These are phyloP conservation scores for Vesta saturnalis DNA, from an alignment of 2,888 invertebrate genomes.

Conservation along the genomic window DNA sequence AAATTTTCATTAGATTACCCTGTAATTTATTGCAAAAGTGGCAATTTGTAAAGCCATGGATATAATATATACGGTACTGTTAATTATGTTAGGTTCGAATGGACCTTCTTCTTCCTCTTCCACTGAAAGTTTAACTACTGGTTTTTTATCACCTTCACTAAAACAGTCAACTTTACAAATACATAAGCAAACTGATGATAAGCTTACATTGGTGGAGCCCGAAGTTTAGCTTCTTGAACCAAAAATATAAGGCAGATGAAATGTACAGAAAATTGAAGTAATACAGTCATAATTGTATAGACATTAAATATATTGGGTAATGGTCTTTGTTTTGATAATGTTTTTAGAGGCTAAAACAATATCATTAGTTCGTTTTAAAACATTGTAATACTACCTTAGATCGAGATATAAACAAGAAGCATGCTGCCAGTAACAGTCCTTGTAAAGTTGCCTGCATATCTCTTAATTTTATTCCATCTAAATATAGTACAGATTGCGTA, in stretches of 20 bases:
- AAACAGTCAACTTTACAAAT: not conserved
- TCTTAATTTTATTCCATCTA: slow-evolving; percentile 97
- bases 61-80: slow-evolving; percentile 98
- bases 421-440: slow-evolving; percentile 93
- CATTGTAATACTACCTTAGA: slow-evolving; percentile 80
- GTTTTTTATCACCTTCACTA: slow-evolving; percentile 38
- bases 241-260: slow-evolving; percentile 91
- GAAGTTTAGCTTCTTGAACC: slow-evolving; percentile 80
- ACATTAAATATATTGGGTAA: slow-evolving; percentile 98
- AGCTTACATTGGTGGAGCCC: slow-evolving; percentile 76
- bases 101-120: slow-evolving; percentile 80
- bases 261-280: slow-evolving; percentile 94
- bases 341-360: slow-evolving; percentile 83
- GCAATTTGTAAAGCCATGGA: slow-evolving; percentile 97
- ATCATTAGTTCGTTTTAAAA: slow-evolving; percentile 25
- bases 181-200: slow-evolving; percentile 1
- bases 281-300: slow-evolving; percentile 95
- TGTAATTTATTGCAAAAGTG: slow-evolving; percentile 98
- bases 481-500: slow-evolving; percentile 97
- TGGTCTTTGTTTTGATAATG: slow-evolving; percentile 92
- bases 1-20: slow-evolving; percentile 73
- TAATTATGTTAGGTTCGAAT: slow-evolving; percentile 94
- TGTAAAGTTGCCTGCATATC: slow-evolving; percentile 98
- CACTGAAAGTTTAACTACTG: slow-evolving; percentile 41
- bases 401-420: slow-evolving; percentile 97